Evolutionary conservation across 2,888 invertebrate genomes (phyloP), one percentile per base, ranked within the genome.

Genomic region (Dicyrtoma fusca): DNA sequence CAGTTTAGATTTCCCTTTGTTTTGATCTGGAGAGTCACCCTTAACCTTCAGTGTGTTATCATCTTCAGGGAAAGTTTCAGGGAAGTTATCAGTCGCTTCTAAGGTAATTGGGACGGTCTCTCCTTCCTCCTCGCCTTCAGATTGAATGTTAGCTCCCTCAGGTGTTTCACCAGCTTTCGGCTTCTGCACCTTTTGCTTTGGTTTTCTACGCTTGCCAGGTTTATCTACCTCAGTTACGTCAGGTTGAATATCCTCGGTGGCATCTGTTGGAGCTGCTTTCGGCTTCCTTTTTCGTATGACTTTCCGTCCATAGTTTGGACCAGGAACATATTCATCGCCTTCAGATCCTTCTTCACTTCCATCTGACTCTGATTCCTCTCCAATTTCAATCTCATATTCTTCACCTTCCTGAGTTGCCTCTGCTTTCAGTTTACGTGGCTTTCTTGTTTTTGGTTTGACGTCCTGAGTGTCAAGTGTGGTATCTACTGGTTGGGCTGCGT

Each of bases 241-340:
- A 11, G 57, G 19, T 6, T 19, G 21, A 17, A 8, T 57, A 13
- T 17, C 57, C 23, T 57, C 57, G 4, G 11, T 57, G 4, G 13
- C 57, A 17, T 8, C 11, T 8, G 57, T 23, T 23, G 8, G 17
- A 53, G 53, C 17, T 8, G 10, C 53, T 34, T 34, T 34, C 34
- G 34, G n/a, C n/a, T n/a, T n/a, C n/a, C n/a, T n/a, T 10, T 19
- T 19, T 17, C 53, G 11, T 4, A 1, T 8, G 19, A 11, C 21
- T 19, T 17, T 23, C 3, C 53, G 11, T 13, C 53, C 53, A 23
- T 53, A 53, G 11, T 53, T 53, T 4, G 53, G 53, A 2, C 53
- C 53, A 2, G 53, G 53, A 19, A 53, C 53, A 19, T 53, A 53
- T 19, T 53, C 53, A 53, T 53, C 53, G 10, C 53, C 53, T 19